These are phyloP conservation scores for Neelides folsomi DNA, from an alignment of 2,888 invertebrate genomes.

Conservation along the genomic window DNA sequence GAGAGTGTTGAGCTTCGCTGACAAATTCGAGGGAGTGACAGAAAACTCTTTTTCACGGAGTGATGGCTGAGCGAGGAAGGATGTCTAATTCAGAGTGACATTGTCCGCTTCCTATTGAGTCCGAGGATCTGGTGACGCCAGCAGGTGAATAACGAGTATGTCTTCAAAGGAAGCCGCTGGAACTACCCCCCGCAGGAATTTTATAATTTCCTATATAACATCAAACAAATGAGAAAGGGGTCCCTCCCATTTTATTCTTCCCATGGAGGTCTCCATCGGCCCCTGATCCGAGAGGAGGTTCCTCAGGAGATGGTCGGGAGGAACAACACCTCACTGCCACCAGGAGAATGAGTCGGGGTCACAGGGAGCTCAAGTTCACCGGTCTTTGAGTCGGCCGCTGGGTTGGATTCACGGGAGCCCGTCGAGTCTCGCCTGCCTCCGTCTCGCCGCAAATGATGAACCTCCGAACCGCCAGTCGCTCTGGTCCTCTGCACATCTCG, in stretches of 20 bases:
- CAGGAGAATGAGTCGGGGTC: neutral
- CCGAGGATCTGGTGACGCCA: slow-evolving; percentile 18
- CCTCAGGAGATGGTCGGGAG: neutral
- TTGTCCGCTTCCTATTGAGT: slow-evolving; percentile 19
- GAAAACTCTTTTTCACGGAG: slow-evolving; percentile 7
- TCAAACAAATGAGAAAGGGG: neutral
- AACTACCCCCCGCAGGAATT: slow-evolving; percentile 32
- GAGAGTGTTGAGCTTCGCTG: no score
- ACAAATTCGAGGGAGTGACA: slow-evolving; percentile 1
- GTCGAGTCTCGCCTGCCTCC: no score
- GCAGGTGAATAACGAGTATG: slow-evolving; percentile 32
- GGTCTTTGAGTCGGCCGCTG: no score
- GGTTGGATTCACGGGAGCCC: no score
- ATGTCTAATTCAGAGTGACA: slow-evolving; percentile 23
- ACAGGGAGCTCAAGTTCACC: no score
- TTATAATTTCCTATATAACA: slow-evolving; percentile 32
- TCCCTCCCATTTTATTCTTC: neutral
- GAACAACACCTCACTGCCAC: neutral
- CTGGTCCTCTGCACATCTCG: slow-evolving; percentile 18
- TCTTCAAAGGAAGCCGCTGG: slow-evolving; percentile 32
- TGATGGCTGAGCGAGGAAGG: slow-evolving; percentile 9
- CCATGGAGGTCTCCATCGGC: neutral
- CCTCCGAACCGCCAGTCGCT: no score
- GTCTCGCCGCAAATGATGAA: no score
- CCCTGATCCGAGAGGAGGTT: neutral